Evolutionary conservation across 2,888 invertebrate genomes (phyloP), one percentile per base, ranked within the genome.

Genomic region (Petrolisthes cinctipes): DNA sequence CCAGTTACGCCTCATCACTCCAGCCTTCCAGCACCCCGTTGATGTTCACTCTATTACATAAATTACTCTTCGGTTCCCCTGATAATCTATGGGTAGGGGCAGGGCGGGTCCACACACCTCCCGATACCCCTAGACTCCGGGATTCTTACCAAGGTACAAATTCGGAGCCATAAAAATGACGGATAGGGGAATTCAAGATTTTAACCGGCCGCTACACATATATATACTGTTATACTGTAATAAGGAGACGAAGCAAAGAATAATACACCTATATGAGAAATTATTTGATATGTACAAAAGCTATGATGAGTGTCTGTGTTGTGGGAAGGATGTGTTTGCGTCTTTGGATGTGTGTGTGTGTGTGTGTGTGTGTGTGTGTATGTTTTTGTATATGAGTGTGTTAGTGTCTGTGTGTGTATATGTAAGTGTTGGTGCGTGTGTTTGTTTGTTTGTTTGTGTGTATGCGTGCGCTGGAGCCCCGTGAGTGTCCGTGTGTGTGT

Each of bases 381-480:
- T 37, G 2, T 37, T 37, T 37, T 37, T 37, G 37, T 37, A 1
- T 14, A 71, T n/a, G n/a, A 6, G 20, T 71, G n/a, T 71, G 20
- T 71, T 14, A 6, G 71, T n/a, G 17, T 71, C 6, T n/a, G 71
- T 71, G 6, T 78, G n/a, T 17, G 9, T 78, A 51, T 37, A 56
- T 17, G 82, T 81, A 51, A 37, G 81, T 81, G 61, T 81, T 11
- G 61, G 81, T 81, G 81, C 37, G 66, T 51, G 81, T 66, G 17
- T 81, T 7, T 37, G 81, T 81, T 61, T 73, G 82, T 68, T 56
- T 82, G 81, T 61, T 37, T 82, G 82, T 82, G 71, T 82, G 20
- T 71, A 6, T 20, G 37, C 23, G 73, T n/a, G 73, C n/a, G 73
- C n/a, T 11, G 17, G 61, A 61, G 17, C 61, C 71, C 20, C 71